Conservation (phyloP, 2,113 vertebrate species). For the Scartelaos histophorus region DNA sequence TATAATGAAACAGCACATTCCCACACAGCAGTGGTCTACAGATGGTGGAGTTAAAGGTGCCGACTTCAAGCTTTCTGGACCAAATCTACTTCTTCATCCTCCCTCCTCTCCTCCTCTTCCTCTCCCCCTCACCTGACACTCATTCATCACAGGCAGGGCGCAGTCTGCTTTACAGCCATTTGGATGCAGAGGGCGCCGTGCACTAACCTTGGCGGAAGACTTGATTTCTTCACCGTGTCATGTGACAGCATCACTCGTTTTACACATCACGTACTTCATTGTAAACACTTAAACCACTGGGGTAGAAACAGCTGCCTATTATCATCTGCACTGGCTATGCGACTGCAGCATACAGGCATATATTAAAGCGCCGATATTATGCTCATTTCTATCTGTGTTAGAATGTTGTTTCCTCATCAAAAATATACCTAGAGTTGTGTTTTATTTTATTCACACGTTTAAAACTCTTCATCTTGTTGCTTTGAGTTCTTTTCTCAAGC, state of each 20-base stretch:
- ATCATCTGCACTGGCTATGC: not conserved
- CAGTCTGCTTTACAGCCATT: conserved; percentile 52
- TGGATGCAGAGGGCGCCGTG: conserved; percentile 50
- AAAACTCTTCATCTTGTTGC: too few relatives aligned
- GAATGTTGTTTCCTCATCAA: too few relatives aligned
- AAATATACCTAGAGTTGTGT: too few relatives aligned
- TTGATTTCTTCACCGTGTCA: conserved; percentile 26
- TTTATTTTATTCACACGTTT: too few relatives aligned
- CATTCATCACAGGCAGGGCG: conserved; percentile 67
- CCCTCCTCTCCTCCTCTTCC: conserved; percentile 13
- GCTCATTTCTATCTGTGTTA: too few relatives aligned
- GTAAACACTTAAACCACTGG: not conserved
- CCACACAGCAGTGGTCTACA: conserved; percentile 45
- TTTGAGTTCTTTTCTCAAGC: too few relatives aligned
- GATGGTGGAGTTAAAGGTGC: conserved; percentile 66
- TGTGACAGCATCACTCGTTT: conserved; percentile 3
- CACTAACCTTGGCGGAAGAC: conserved; percentile 62
- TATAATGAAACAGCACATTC: not conserved
- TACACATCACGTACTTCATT: not conserved
- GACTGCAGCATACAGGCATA: not conserved
- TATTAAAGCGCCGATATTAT: not conserved
- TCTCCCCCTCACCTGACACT: conserved; percentile 54
- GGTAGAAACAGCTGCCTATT: not conserved
- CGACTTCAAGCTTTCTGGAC: conserved; percentile 61
- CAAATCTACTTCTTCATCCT: conserved; percentile 55